Base-by-base conservation (phyloP, 2,797 vertebrate species). In the Sebastes hubbsi region DNA sequence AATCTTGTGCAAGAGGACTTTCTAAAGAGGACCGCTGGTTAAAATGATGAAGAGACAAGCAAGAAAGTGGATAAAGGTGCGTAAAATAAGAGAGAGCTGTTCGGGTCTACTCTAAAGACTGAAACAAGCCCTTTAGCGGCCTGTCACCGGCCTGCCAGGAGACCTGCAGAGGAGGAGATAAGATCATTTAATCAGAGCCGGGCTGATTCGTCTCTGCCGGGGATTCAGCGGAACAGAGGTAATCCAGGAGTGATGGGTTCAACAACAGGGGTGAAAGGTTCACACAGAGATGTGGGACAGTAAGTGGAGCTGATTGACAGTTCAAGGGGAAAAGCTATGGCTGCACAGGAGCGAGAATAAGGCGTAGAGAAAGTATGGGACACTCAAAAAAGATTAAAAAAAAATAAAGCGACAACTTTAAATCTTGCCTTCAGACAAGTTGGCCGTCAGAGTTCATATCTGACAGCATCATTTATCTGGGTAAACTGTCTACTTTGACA, bases 211-310 rank as follows among this genome's bases (percentile, higher is more conserved):
- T 69, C 61, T 61, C 81, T 61, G 46, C n/a, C 5, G 71, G 62
- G 56, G 62, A 66, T 78, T 78, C 52, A 71, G 62, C 64, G 60
- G 66, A 82, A 67, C 38, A 13, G 29, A 66, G 13, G 36, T 29
- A n/a, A 68, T 76, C 77, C 67, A 60, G 49, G 46, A 59, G 60
- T 62, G 69, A 86, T 29, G 62, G 38, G 62, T 80, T 82, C 61
- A 75, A 20, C 58, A 29, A 10, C 73, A 30, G 3, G 42, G 66
- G 71, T 80, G 58, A 77, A 55, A 27, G 13, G 27, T 67, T 80
- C n/a, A 32, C 54, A 30, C 29, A 66, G 63, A 20, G 52, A 22
- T 20, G 36, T 20, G 42, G 69, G 60, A 73, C 24, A 60, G 27
- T 61, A 58, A 30, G n/a, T 34, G 69, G 59, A 18, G 78, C 8